phyloP scores from a whole-genome alignment of 2,113 vertebrate genomes.

The Elanoides forficatus region DNA sequence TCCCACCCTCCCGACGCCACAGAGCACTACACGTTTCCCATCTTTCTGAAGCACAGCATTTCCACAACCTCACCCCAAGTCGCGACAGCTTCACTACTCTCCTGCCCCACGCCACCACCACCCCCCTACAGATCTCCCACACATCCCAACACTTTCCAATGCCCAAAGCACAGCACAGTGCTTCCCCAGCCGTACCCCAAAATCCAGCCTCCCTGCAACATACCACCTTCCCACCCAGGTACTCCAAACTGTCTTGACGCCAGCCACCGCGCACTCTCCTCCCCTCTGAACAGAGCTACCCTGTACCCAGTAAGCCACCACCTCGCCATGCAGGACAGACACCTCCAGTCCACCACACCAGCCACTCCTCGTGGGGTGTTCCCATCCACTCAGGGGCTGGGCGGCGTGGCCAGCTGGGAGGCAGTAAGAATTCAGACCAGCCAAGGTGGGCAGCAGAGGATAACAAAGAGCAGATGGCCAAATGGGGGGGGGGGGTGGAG shows the following conservation, averaged over 20 bases:
- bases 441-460: neutral
- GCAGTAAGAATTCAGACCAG: neutral
- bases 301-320: neutral
- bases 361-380: neutral
- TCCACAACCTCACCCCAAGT: neutral
- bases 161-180: neutral
- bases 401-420: neutral
- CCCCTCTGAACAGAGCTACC: neutral
- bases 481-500: neutral
- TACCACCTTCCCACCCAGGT: rapidly evolving
- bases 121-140: neutral
- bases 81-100: neutral
- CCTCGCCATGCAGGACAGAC: neutral
- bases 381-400: neutral
- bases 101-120: neutral
- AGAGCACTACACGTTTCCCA: neutral
- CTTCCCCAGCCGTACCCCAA: neutral
- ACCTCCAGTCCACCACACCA: neutral
- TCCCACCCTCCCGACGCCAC: neutral
- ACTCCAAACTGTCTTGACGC: rapidly evolving
- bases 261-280: rapidly evolving
- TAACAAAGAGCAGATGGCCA: neutral
- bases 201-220: neutral
- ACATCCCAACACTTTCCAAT: neutral
- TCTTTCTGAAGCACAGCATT: neutral